Evolutionary conservation across 2,113 vertebrate species (phyloP).

Genomic region (Todiramphus saurophagus): DNA sequence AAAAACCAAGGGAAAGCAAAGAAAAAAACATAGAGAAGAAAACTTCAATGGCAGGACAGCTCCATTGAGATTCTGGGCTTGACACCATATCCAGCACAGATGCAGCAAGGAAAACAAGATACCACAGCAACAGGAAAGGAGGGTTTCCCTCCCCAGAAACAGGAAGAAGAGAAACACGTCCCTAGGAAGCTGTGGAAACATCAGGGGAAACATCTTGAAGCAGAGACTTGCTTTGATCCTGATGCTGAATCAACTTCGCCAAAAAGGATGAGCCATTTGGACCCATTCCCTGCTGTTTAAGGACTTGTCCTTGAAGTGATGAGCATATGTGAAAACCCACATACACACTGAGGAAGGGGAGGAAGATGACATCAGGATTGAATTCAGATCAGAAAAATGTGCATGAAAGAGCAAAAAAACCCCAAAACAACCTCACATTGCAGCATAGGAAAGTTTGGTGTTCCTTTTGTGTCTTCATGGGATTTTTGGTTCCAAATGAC

Average conservation of each 20-base stretch:
- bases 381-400: constrained; percentile 34
- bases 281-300: neutral
- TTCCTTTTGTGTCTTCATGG: neutral
- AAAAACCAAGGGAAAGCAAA: neutral
- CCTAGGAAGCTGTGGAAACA: neutral
- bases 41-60: neutral
- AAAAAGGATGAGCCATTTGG: constrained; percentile 16
- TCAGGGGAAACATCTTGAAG: neutral
- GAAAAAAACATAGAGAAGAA: neutral
- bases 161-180: neutral
- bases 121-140: neutral
- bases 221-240: neutral
- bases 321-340: neutral
- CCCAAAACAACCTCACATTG: neutral
- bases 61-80: neutral
- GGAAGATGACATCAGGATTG: neutral
- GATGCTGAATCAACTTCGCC: neutral
- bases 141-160: neutral
- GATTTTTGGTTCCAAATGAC: rapidly evolving
- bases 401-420: neutral
- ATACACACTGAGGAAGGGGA: neutral
- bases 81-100: neutral
- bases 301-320: neutral
- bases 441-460: neutral
- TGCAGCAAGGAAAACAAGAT: neutral